phyloP scores from a whole-genome alignment of 2,113 vertebrate species.

The Hypanus sabinus region DNA sequence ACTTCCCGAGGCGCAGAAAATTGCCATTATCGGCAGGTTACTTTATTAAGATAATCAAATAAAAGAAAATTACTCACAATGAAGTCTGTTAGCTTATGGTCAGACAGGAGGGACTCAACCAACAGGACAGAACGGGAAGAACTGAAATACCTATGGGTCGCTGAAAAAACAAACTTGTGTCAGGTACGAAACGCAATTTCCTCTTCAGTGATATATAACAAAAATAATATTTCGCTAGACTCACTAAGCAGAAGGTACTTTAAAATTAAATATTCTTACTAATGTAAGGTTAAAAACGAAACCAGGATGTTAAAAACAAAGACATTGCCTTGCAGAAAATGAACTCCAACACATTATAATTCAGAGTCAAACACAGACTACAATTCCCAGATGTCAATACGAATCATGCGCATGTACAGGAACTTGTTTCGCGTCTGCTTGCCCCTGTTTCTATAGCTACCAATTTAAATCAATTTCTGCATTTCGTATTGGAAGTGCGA shows the following conservation, averaged over 20 bases:
- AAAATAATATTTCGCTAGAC: neutral
- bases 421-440: neutral
- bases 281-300: neutral
- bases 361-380: neutral
- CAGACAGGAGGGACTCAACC: neutral
- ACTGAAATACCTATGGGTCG: neutral
- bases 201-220: neutral
- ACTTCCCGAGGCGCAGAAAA: neutral
- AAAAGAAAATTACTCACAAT: neutral
- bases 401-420: neutral
- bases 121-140: accelerated
- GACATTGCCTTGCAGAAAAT: neutral
- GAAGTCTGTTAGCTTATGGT: neutral
- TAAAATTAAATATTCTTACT: neutral
- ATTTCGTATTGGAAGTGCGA: neutral
- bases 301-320: too few relatives aligned
- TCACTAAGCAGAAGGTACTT: neutral
- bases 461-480: neutral
- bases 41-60: neutral
- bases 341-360: neutral
- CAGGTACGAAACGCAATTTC: conserved; percentile 20
- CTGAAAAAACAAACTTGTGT: neutral
- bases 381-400: neutral
- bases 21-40: neutral
- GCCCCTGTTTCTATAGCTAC: conserved; percentile 6